phyloP scores from a whole-genome alignment of 2,888 invertebrate genomes.

The Drosophila borborema region DNA sequence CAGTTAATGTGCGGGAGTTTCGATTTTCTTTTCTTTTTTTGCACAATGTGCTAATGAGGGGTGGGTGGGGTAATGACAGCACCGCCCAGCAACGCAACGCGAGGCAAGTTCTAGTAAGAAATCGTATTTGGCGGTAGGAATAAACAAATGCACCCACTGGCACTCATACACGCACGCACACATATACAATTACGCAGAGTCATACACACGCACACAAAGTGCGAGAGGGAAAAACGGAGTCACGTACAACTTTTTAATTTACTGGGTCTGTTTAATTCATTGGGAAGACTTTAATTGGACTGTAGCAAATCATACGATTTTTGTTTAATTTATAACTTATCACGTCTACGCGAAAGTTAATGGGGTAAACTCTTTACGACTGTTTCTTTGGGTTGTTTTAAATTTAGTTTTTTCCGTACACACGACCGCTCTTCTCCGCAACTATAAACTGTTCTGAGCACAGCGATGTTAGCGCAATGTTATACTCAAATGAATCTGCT shows the following conservation, averaged over 20 bases:
- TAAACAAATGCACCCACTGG: constrained; percentile 54
- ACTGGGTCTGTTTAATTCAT: constrained; percentile 7
- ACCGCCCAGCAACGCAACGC: constrained; percentile 54
- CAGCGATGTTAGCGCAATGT: constrained; percentile 22
- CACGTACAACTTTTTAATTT: constrained; percentile 24
- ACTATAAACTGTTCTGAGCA: constrained; percentile 47
- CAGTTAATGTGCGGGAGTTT: constrained; percentile 52
- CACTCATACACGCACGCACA: constrained; percentile 16
- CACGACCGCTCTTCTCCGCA: constrained; percentile 47
- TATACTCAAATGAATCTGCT: constrained; percentile 40
- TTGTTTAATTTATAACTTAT: constrained; percentile 51
- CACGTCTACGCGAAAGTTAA: constrained; percentile 38
- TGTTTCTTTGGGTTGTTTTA: constrained; percentile 26
- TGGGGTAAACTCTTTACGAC: constrained; percentile 37
- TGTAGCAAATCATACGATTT: constrained; percentile 28
- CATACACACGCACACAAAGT: neutral
- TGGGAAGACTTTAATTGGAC: constrained; percentile 13
- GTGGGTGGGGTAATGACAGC: constrained; percentile 39
- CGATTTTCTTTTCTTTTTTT: constrained; percentile 63
- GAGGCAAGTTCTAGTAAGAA: constrained; percentile 50
- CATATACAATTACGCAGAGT: constrained; percentile 5
- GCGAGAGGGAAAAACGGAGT: constrained; percentile 11
- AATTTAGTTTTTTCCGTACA: constrained; percentile 42
- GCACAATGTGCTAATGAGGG: constrained; percentile 15
- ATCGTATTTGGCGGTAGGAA: constrained; percentile 47